Percentiles rank a stretch among this genome's conserved stretches.
These are phyloP conservation scores for Drosophila prosaltans DNA, from an alignment of 1,140 invertebrate genomes.

Conservation along the genomic window DNA sequence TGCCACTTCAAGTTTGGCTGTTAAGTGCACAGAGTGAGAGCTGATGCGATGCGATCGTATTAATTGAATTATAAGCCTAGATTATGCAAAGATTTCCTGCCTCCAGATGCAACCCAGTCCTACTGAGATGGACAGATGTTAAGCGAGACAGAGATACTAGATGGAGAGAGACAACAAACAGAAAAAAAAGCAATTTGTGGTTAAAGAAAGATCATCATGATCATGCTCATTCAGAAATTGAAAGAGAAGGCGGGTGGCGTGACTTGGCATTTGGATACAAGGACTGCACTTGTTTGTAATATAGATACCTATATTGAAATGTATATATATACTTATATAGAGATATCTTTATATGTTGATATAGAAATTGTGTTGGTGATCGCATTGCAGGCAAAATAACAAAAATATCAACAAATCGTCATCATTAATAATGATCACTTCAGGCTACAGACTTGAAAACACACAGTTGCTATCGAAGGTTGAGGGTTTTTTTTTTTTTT, in stretches of 20 bases:
- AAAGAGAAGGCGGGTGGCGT: slow-evolving; percentile 43
- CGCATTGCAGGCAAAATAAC: slow-evolving; percentile 53
- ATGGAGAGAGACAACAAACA: not conserved
- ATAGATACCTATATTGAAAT: slow-evolving; percentile 35
- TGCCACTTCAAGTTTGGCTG: slow-evolving; percentile 65
- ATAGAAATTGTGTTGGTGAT: slow-evolving; percentile 60
- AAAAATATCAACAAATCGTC: slow-evolving; percentile 83
- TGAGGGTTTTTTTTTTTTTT: slow-evolving; percentile 21
- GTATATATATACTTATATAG: not conserved
- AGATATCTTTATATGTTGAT: slow-evolving; percentile 39
- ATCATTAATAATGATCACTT: slow-evolving; percentile 83
- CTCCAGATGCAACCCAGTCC: slow-evolving; percentile 68
- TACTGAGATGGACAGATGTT: slow-evolving; percentile 32
- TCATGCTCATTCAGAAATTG: slow-evolving; percentile 37
- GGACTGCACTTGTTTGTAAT: slow-evolving; percentile 78
- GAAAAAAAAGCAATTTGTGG: slow-evolving; percentile 7
- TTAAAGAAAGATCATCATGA: slow-evolving; percentile 29
- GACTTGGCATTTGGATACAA: slow-evolving; percentile 61
- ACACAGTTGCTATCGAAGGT: slow-evolving; percentile 52
- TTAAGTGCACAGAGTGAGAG: slow-evolving; percentile 64
- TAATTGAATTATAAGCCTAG: slow-evolving; percentile 83
- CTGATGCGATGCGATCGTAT: slow-evolving; percentile 64
- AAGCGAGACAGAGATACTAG: not conserved
- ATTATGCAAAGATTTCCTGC: slow-evolving; percentile 83
- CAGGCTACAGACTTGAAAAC: slow-evolving; percentile 53